Base-by-base conservation (phyloP, 2,888 invertebrate species). In the Callyntrura sp. region DNA sequence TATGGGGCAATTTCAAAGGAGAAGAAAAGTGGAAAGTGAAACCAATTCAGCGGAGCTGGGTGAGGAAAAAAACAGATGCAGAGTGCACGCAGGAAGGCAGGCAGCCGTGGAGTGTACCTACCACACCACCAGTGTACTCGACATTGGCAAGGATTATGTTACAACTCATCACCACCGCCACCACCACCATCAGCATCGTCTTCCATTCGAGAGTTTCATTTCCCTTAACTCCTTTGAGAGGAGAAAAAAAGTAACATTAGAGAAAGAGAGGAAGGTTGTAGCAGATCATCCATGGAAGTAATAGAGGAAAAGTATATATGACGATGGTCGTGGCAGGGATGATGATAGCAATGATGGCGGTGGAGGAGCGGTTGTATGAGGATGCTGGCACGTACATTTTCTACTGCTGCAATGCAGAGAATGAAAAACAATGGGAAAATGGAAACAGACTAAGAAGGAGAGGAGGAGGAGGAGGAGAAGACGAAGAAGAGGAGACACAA, bases 331-430 rank as follows among this genome's bases (percentile, higher is more conserved):
- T 51, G 51, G 25, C 4, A 35, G 35, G 35, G 23, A 51, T 51
- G 14, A 51, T 23, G 14, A 23, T 35, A 35, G 6, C 14, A 20
- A 70, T 45, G 48, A 76, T 51, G 76, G 48, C 17, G 81, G 57
- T 60, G 82, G 25, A 20, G 48, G 25, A 48, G 82, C 25, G 57
- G 57, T 57, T 57, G 14, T 17, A 48, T 4, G 51, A 45, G 68
- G 83, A 51, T 84, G 79, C 57, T 79, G 79, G 79, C 57, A 60
- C 79, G 57, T 79, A 57, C 57, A 60, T 79, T 55, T 79, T 79
- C 79, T 17, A 79, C 57, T 85, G 23, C 76, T 85, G 85, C 85
- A 85, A 85, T 85, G 85, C 85, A 73, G 85, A 85, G 85, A 62
- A 62, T 45, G 82, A 60, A 85, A 85, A 70, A 68, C 43, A 70